Conservation (phyloP, 2,888 invertebrate species). For the Therioaphis trifolii region DNA sequence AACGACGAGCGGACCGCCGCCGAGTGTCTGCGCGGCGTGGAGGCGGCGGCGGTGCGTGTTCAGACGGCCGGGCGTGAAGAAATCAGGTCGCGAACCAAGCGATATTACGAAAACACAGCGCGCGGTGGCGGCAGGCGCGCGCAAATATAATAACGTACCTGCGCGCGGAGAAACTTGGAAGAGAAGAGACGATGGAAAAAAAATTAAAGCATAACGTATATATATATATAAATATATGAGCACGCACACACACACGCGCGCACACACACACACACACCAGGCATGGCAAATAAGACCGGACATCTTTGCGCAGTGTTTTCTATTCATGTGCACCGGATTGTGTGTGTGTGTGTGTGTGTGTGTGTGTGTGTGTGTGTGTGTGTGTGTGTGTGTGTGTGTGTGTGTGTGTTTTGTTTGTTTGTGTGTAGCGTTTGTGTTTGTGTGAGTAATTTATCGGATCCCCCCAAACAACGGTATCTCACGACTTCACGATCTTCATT, state of each 20-base stretch:
- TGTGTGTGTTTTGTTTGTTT: slow-evolving; percentile 17
- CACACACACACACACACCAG: too few species aligned
- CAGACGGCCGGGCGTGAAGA: neutral
- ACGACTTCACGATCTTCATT: slow-evolving; percentile 60
- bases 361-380: too few species aligned
- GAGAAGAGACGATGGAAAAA: slow-evolving; percentile 25
- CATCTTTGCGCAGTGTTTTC: slow-evolving; percentile 44
- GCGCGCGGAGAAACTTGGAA: neutral
- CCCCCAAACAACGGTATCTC: slow-evolving; percentile 60
- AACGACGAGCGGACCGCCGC: too few species aligned
- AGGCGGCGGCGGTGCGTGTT: neutral
- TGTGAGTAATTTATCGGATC: slow-evolving; percentile 61
- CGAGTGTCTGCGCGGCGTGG: too few species aligned
- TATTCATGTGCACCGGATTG: slow-evolving; percentile 47
- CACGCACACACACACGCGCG: too few species aligned
- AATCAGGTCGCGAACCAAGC: slow-evolving; percentile 10
- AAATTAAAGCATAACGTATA: neutral
- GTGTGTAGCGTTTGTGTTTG: too few species aligned
- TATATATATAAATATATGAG: neutral
- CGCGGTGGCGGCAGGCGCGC: too few species aligned
- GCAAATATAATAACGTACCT: too few species aligned
- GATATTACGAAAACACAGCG: too few species aligned
- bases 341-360: too few species aligned
- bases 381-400: too few species aligned
- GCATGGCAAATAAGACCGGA: slow-evolving; percentile 59